A percentile compares a stretch with the other conserved stretches of the same genome.
These are phyloP conservation scores for Malthinus seriepunctatus DNA, from an alignment of 2,888 invertebrate genomes.

Conservation along the genomic window DNA sequence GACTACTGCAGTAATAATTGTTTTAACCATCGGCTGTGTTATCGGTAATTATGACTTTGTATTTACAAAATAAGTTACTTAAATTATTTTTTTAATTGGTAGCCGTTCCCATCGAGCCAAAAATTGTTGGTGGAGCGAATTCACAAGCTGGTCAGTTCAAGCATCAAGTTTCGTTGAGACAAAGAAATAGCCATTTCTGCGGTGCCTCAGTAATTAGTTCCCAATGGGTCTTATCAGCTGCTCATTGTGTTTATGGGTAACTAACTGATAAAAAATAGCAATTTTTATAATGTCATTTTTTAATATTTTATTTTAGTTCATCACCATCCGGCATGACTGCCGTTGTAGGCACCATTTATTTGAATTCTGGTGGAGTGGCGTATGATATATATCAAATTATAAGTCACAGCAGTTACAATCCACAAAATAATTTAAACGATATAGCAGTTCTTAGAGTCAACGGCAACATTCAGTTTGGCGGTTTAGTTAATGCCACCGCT, in stretches of 20 bases:
- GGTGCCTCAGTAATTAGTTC: conserved; percentile 6
- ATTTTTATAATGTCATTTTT: too few relatives aligned
- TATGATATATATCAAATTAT: conserved; percentile 45
- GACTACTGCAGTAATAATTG: background rate
- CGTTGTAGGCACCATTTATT: conserved; percentile 57
- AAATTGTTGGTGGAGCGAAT: background rate
- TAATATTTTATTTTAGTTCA: too few relatives aligned
- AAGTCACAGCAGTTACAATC: conserved; percentile 53
- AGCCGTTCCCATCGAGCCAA: too few relatives aligned
- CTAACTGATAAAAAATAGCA: too few relatives aligned
- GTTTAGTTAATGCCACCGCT: background rate
- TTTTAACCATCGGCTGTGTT: background rate
- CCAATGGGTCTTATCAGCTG: conserved; percentile 7
- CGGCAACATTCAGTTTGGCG: background rate
- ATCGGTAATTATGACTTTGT: background rate
- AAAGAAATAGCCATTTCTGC: conserved; percentile 3
- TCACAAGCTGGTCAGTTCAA: background rate
- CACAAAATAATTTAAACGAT: conserved; percentile 30
- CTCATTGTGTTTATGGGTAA: conserved; percentile 6
- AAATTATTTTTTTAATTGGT: too few relatives aligned
- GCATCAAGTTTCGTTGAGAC: conserved; percentile 5
- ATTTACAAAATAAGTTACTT: background rate
- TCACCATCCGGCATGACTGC: conserved; percentile 37
- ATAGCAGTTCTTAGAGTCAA: conserved; percentile 28
- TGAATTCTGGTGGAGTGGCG: conserved; percentile 52